phyloP scores from a whole-genome alignment of 2,888 invertebrate genomes.

The Anoncus sp. region DNA sequence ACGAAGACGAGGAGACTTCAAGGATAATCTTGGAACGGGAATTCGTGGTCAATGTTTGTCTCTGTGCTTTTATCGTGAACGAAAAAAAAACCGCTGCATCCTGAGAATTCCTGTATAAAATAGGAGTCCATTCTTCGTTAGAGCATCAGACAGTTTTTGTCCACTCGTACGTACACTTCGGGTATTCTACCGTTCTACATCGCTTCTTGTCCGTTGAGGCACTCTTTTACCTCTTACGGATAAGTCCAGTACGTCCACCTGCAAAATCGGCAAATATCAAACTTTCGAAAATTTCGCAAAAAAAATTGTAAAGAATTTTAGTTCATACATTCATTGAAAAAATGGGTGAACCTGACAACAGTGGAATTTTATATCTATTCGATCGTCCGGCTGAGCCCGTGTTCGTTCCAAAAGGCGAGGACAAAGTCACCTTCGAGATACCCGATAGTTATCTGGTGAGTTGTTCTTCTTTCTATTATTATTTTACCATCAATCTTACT shows the following conservation, averaged over 20 bases:
- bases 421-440: conserved; percentile 86
- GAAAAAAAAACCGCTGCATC: conserved; percentile 64
- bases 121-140: conserved; percentile 21
- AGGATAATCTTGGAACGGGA: conserved; percentile 42
- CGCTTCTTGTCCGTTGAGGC: not conserved
- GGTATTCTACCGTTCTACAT: conserved; percentile 12
- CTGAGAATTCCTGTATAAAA: conserved; percentile 62
- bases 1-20: conserved; percentile 14
- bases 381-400: conserved; percentile 91
- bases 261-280: not conserved
- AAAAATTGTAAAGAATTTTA: conserved; percentile 4
- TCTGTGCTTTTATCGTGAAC: conserved; percentile 37
- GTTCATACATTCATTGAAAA: not conserved
- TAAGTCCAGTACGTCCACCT: not conserved
- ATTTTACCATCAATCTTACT: not conserved
- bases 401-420: conserved; percentile 90
- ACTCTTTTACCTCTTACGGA: not conserved
- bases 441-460: conserved; percentile 88
- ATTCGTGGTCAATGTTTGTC: conserved; percentile 61
- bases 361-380: conserved; percentile 84
- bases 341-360: conserved; percentile 49
- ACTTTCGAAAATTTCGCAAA: not conserved
- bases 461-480: not conserved
- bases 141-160: conserved; percentile 55
- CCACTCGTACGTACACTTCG: conserved; percentile 41